phyloP scores from a whole-genome alignment of 2,797 vertebrate species.

The Podarcis siculus region DNA sequence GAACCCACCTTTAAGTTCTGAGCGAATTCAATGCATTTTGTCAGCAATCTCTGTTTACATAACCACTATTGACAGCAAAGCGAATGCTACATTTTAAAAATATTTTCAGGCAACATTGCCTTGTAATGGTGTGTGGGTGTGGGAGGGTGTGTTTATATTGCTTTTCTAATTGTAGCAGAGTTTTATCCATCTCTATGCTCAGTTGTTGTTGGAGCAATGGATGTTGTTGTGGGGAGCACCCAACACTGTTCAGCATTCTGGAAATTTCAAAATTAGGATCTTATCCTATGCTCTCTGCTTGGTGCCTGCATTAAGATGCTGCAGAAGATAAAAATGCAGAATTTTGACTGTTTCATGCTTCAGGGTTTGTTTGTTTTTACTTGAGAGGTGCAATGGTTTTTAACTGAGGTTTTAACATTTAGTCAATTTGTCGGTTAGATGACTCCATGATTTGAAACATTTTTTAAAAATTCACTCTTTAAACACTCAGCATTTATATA shows the following conservation, averaged over 20 bases:
- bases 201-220: neutral
- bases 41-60: neutral
- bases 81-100: neutral
- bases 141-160: neutral
- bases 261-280: neutral
- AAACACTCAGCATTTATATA: too few relatives aligned
- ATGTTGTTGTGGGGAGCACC: rapidly evolving
- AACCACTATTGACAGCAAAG: neutral
- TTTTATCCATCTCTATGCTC: neutral
- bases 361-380: neutral
- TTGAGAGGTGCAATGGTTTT: neutral
- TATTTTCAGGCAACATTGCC: rapidly evolving
- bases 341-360: too few relatives aligned
- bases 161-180: neutral
- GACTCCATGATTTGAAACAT: neutral
- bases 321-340: neutral
- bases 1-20: neutral
- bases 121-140: neutral
- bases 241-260: neutral
- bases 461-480: neutral
- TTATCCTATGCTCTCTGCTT: neutral
- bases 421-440: neutral
- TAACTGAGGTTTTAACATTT: too few relatives aligned
- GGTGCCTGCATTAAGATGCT: rapidly evolving
- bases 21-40: neutral